phyloP scores from a whole-genome alignment of 2,797 vertebrate genomes.

The Cheirogaleus major region DNA sequence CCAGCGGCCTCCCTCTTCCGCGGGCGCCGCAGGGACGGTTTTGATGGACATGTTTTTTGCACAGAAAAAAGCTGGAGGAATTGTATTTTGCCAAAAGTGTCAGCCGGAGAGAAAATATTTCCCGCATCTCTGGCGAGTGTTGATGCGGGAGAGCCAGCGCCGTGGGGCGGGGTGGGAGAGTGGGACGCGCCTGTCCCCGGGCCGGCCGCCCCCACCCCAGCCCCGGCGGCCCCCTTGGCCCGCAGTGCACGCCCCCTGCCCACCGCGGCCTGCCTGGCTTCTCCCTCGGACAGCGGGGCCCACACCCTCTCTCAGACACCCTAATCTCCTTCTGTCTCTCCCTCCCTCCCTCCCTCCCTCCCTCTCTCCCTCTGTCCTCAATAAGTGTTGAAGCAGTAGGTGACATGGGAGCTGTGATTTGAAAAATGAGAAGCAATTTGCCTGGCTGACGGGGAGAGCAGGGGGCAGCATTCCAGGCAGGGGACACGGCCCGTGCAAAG shows the following conservation, averaged over 20 bases:
- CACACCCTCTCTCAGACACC: neutral
- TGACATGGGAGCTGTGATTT: neutral
- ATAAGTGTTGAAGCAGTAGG: neutral
- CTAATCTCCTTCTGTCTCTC: neutral
- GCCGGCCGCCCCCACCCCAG: slow-evolving; percentile 47
- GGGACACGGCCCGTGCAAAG: neutral
- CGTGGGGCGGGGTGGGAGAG: accelerated
- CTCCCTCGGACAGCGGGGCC: neutral
- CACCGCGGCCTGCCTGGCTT: neutral
- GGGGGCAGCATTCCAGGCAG: neutral
- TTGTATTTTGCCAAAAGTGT: slow-evolving; percentile 78
- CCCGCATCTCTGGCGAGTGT: slow-evolving; percentile 76
- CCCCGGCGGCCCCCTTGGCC: neutral
- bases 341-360: no score
- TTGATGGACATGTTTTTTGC: slow-evolving; percentile 75
- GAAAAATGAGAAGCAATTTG: neutral
- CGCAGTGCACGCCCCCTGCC: neutral
- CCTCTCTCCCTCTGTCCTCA: neutral
- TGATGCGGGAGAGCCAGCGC: slow-evolving; percentile 69
- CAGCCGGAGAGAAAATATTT: slow-evolving; percentile 79
- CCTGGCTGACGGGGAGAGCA: neutral
- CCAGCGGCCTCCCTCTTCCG: neutral
- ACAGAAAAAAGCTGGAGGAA: slow-evolving; percentile 17
- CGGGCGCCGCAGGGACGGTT: slow-evolving; percentile 31
- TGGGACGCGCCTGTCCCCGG: neutral